phyloP scores from a whole-genome alignment of 2,113 vertebrate species.

The Syngnathus floridae region DNA sequence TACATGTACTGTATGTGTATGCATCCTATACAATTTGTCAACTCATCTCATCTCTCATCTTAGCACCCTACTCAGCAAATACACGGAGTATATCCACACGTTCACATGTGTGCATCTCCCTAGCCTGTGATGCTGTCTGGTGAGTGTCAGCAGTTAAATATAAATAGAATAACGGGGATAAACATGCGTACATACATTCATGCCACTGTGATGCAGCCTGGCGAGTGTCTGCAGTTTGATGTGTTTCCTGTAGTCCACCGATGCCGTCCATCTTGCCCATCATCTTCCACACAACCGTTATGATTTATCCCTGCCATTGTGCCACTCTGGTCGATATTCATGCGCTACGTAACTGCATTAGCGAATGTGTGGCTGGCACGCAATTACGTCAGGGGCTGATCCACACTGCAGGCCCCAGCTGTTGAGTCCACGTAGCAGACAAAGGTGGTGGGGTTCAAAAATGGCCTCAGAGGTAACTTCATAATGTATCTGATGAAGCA shows the following conservation, averaged over 20 bases:
- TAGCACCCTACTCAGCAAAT: background rate
- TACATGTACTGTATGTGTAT: conserved; percentile 1
- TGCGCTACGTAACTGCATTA: conserved; percentile 57
- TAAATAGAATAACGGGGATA: background rate
- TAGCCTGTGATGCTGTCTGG: background rate
- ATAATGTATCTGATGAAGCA: conserved; percentile 10
- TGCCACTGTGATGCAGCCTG: conserved; percentile 2
- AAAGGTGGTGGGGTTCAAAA: conserved; percentile 10
- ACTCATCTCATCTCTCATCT: background rate
- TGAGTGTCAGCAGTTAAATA: conserved; percentile 31
- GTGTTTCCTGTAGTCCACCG: conserved; percentile 28
- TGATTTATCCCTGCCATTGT: conserved; percentile 57
- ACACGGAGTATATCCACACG: background rate
- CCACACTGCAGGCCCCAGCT: conserved; percentile 24
- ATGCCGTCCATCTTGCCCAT: conserved; percentile 32
- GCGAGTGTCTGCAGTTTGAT: conserved; percentile 42
- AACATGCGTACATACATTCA: background rate
- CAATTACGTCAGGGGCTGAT: conserved; percentile 34
- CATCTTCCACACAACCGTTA: conserved; percentile 32
- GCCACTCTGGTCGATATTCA: conserved; percentile 61
- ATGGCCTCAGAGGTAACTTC: background rate
- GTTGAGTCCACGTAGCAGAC: conserved; percentile 18
- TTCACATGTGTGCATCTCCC: background rate
- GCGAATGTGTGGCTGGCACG: conserved; percentile 44
- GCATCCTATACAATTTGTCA: background rate